Evolutionary conservation across 2,797 vertebrate species (phyloP).

Genomic region (Anisognathus igniventris): DNA sequence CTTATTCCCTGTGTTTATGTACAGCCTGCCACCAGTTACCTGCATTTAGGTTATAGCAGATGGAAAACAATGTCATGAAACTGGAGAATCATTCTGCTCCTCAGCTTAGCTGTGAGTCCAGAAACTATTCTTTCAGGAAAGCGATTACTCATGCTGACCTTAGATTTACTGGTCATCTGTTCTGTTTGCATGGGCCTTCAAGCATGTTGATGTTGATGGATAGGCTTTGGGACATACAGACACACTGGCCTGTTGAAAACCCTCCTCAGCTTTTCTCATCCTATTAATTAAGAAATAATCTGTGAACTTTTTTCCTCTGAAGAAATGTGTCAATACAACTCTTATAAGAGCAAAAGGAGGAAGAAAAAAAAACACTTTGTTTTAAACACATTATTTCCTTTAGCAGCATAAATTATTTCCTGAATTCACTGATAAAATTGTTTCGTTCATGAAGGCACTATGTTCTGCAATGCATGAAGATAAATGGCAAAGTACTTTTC

Average conservation of each 20-base stretch:
- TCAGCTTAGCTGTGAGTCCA: not conserved
- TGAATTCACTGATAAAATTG: not conserved
- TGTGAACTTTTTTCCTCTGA: not conserved
- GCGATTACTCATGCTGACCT: not conserved
- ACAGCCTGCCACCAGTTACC: not conserved
- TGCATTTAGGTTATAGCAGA: not conserved
- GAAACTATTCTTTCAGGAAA: not conserved
- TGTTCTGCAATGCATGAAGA: not conserved
- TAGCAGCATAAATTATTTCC: not conserved
- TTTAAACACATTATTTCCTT: not conserved
- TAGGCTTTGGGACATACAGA: not conserved
- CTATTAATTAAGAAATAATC: not conserved
- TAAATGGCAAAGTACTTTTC: not conserved
- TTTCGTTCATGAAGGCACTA: not conserved
- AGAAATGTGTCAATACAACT: not conserved
- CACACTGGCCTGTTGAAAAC: not conserved
- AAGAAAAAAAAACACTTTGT: accelerated
- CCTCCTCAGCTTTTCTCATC: not conserved
- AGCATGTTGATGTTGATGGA: not conserved
- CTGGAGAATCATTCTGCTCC: not conserved
- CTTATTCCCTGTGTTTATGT: not conserved
- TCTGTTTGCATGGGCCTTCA: not conserved
- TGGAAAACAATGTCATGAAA: not conserved
- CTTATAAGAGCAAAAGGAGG: not conserved
- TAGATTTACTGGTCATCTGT: not conserved